Percentiles rank a stretch among this genome's conserved stretches.
phyloP scores from a whole-genome alignment of 1,140 invertebrate species.

The Tetraneura akinire region DNA sequence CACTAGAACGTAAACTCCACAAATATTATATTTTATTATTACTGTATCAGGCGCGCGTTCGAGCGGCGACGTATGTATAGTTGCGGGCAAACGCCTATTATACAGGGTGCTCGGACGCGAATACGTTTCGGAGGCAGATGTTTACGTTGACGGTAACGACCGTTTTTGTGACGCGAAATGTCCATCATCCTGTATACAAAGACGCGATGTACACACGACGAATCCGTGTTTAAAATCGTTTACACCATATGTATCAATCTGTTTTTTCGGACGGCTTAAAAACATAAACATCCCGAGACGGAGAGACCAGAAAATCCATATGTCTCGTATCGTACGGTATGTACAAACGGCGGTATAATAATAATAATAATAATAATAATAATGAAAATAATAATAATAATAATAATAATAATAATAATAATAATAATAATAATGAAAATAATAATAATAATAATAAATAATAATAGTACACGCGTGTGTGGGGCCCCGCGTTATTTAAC shows the following conservation, averaged over 20 bases:
- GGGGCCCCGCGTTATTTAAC: constrained; percentile 41
- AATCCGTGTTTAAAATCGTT: constrained; percentile 44
- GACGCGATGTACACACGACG: neutral
- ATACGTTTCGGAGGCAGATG: too few relatives aligned
- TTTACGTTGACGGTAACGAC: too few relatives aligned
- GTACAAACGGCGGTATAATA: neutral
- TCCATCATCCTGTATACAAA: neutral
- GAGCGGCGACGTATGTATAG: too few relatives aligned
- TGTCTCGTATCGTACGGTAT: neutral
- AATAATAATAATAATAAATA: too few relatives aligned
- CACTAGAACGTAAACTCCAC: too few relatives aligned
- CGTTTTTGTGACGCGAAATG: too few relatives aligned
- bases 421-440: constrained; percentile 6
- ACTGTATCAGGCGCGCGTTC: too few relatives aligned
- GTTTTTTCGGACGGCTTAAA: constrained; percentile 33
- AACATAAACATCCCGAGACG: constrained; percentile 44
- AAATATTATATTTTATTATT: too few relatives aligned
- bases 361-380: neutral
- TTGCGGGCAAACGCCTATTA: neutral
- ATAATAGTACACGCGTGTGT: neutral
- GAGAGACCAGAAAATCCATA: constrained; percentile 1
- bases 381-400: neutral
- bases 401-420: neutral
- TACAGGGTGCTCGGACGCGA: too few relatives aligned
- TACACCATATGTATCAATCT: constrained; percentile 47